Evolutionary conservation across 2,888 invertebrate species (phyloP), one percentile per base, ranked within the genome.

Genomic region (Phrixothrix hirtus): DNA sequence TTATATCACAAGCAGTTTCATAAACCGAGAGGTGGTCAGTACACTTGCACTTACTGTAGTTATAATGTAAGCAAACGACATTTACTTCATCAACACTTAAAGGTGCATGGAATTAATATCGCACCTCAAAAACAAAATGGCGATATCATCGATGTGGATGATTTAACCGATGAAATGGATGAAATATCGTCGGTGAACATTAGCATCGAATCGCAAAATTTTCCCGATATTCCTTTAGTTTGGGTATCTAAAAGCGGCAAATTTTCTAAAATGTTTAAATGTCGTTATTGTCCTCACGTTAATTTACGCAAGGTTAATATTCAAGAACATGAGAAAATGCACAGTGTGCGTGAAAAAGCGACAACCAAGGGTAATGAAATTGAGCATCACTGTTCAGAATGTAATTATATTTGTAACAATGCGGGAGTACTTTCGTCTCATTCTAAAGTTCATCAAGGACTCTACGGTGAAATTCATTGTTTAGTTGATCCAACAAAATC

Each of bases 1-100:
- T 83, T 88, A 69, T 91, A 92, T 70, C 93, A 93, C 69, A 89
- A 89, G 68, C 91, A 92, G 68, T 88, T 92, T 70, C 94, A 94
- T 69, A 80, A 86, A 27, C 84, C 86, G 0, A 81, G 85, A 42
- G 83, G 84, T 32, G 85, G 87, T 0, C 85, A 85, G n/a, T 89
- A 87, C 74, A 89, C 89, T 72, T 94, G 94, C 69, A 83, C 83
- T 13, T 80, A 85, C 62, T 94, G 93, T 72, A 86, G 87, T 59
- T 92, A 91, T 70, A 89, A 89, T 67, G 91, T 91, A 5, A 88
- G 87, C 45, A 88, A 88, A 68, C 79, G 86, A 57, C 88, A 92
- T 64, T 79, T 92, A 27, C 79, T 93, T n/a, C 88, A 88, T 68
- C 91, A 92, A 64, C 93, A 93, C 72, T 79, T 88, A 71, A 82